A percentile compares a stretch with the other conserved stretches of the same genome.
These are phyloP conservation scores for Drosophila biarmipes DNA, from an alignment of 1,140 invertebrate species.

Conservation along the genomic window DNA sequence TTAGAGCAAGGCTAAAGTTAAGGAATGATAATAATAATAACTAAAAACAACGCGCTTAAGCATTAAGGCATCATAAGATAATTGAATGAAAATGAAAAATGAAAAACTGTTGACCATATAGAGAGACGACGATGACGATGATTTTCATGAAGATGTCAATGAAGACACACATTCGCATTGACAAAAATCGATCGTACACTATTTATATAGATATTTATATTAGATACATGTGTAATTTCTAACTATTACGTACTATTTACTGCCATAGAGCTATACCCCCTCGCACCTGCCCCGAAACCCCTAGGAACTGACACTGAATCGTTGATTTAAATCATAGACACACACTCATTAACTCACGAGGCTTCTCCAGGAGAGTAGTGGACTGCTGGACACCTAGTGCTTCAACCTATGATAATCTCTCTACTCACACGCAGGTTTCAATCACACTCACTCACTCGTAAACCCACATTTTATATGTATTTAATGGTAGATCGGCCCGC, in stretches of 20 bases:
- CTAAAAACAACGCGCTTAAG: constrained; percentile 23
- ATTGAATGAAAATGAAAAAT: constrained; percentile 30
- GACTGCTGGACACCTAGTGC: constrained; percentile 28
- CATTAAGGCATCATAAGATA: constrained; percentile 41
- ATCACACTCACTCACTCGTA: constrained; percentile 22
- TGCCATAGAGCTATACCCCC: constrained; percentile 72
- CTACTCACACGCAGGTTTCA: constrained; percentile 53
- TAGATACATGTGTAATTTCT: constrained; percentile 70
- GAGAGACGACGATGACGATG: constrained; percentile 33
- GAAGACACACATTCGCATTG: constrained; percentile 59
- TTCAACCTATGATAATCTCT: constrained; percentile 36
- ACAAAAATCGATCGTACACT: constrained; percentile 63
- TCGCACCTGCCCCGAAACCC: constrained; percentile 14
- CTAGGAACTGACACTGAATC: constrained; percentile 27
- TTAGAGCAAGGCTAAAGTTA: constrained; percentile 51
- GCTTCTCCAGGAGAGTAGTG: constrained; percentile 40
- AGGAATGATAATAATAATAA: constrained; percentile 38
- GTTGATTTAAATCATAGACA: constrained; percentile 19
- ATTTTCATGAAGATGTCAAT: constrained; percentile 39
- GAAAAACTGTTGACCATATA: constrained; percentile 74
- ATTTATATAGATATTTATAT: constrained; percentile 75
- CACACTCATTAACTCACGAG: constrained; percentile 29
- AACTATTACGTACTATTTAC: constrained; percentile 79
- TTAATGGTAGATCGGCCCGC: constrained; percentile 14
- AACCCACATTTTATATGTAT: constrained; percentile 7